Evolutionary conservation across 2,888 invertebrate genomes (phyloP), one percentile per base, ranked within the genome.

Genomic region (Ligdia adustata): DNA sequence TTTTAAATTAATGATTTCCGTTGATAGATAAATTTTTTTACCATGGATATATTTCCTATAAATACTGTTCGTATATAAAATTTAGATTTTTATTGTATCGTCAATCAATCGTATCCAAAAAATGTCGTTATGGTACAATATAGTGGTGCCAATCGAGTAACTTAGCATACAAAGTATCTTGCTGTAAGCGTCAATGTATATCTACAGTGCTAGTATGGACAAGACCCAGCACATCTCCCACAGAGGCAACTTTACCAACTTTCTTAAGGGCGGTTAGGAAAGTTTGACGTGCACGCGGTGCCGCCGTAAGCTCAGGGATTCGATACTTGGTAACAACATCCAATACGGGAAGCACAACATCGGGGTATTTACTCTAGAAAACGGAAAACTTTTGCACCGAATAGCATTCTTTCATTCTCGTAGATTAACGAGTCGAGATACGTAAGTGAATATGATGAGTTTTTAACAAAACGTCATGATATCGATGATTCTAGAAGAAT

Each of bases 181-280:
- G 9, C 12, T 4, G 5, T 13, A n/a, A 1, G 11, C 13, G 12
- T 33, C 4, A 5, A 3, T 4, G 6, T 16, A 2, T 12, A 22
- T 6, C 13, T 2, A 16, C 6, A 27, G 11, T 5, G 11, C 13
- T 32, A 42, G 24, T 49, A 42, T 49, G 42, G 29, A 38, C 12
- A 38, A 31, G 32, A 14, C 37, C 38, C 75, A 78, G 81, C 81
- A 79, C 77, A 81, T 82, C 82, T 81, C 75, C 75, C 72, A 75
- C 75, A 78, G 82, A 83, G 80, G 72, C 74, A 85, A 89, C 83
- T 88, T 87, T 71, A 60, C 67, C 79, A 89, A 90, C 79, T 89
- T 88, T 86, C 85, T 82, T 87, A 83, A 86, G 83, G 83, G 80
- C 81, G 85, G 87, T 88, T 87, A 79, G 79, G 75, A 72, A 88